Conservation (phyloP, 35 echinoderm and acorn worm genomes). For the Holothuria glaberrima region DNA sequence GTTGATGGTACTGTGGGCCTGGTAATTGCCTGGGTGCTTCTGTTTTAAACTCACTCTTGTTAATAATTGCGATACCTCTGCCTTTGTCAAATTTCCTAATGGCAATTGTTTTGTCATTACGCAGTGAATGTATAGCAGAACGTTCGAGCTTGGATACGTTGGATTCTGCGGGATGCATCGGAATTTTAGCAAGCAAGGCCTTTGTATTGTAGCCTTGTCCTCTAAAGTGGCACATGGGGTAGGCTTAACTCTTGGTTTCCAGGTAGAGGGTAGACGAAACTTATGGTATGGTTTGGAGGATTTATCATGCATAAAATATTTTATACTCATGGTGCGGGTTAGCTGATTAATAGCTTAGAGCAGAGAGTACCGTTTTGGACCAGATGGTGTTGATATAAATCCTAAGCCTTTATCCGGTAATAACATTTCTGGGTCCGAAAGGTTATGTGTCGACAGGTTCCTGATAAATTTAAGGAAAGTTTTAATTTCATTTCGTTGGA, state of each 20-base stretch:
- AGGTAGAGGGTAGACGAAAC: too few species aligned
- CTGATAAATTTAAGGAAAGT: too few species aligned
- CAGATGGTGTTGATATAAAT: not conserved
- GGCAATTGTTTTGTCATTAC: too few species aligned
- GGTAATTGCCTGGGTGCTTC: not conserved
- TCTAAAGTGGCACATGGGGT: not conserved
- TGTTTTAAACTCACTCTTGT: not conserved
- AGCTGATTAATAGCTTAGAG: constrained; percentile 3
- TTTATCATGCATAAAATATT: too few species aligned
- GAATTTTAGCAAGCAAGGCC: constrained; percentile 7
- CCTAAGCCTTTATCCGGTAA: not conserved
- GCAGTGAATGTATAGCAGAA: too few species aligned
- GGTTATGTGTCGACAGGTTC: not conserved
- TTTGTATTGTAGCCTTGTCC: not conserved
- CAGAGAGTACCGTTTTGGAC: not conserved
- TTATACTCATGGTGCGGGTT: too few species aligned
- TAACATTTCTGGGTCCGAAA: not conserved
- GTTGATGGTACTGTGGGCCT: not conserved
- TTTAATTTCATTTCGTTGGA: too few species aligned
- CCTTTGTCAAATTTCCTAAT: too few species aligned
- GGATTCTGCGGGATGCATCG: too few species aligned
- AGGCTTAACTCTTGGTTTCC: not conserved
- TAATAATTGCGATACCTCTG: constrained; percentile 1
- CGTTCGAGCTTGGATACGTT: too few species aligned
- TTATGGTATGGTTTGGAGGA: too few species aligned